Percentiles rank a stretch among this genome's conserved stretches.
These are phyloP conservation scores for Catharus ustulatus DNA, from an alignment of 2,797 vertebrate genomes.

Conservation along the genomic window DNA sequence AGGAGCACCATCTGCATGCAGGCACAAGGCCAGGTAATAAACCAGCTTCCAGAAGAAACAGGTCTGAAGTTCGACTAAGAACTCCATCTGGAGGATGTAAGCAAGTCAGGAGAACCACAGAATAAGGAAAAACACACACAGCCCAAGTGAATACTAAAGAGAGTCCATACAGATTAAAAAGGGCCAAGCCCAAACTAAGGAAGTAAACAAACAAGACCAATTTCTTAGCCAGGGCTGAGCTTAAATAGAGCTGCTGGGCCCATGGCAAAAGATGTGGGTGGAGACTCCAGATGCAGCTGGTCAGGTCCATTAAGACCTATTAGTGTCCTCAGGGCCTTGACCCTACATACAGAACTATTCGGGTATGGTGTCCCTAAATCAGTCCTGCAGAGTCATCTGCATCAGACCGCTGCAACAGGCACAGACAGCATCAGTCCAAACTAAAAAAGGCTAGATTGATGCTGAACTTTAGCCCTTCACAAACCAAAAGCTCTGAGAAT, in stretches of 20 bases:
- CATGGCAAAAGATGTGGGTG: not conserved
- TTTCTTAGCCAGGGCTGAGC: accelerated
- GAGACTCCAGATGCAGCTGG: not conserved
- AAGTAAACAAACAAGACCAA: accelerated
- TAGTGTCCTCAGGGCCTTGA: not conserved
- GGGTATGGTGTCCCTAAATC: not conserved
- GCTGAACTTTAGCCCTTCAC: not conserved
- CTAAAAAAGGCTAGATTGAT: not conserved
- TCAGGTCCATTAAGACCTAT: not conserved
- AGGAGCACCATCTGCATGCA: not conserved
- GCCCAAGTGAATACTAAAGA: accelerated
- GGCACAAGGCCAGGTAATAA: not conserved
- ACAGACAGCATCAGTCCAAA: accelerated
- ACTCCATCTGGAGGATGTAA: not conserved
- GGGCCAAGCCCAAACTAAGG: accelerated
- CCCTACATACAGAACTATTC: not conserved
- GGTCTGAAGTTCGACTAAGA: not conserved
- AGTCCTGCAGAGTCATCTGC: not conserved
- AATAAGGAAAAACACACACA: accelerated
- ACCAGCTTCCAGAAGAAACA: not conserved
- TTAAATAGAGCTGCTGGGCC: not conserved
- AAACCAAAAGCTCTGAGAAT: not conserved
- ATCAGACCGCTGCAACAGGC: not conserved
- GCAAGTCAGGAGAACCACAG: accelerated
- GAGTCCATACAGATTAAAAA: accelerated